phyloP scores from a whole-genome alignment of 2,113 vertebrate genomes.

The Zosterops lateralis region DNA sequence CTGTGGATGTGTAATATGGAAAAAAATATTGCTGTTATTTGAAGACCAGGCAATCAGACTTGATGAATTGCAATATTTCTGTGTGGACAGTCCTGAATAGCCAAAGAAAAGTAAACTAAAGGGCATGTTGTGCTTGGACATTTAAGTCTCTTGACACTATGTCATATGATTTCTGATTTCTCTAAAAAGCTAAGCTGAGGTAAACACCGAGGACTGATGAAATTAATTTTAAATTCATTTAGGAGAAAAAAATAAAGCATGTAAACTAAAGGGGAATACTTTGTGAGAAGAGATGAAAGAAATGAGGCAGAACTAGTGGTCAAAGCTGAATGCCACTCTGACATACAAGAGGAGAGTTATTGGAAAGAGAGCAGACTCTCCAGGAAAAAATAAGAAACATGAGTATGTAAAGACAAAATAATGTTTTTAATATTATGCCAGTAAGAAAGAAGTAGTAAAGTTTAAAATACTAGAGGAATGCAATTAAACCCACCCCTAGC shows the following conservation, averaged over 20 bases:
- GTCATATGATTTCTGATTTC: not conserved
- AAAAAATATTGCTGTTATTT: slow-evolving; percentile 6
- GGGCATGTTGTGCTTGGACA: slow-evolving; percentile 6
- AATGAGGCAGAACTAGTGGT: not conserved
- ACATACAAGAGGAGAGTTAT: not conserved
- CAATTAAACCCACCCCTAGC: not conserved
- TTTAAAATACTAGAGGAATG: not conserved
- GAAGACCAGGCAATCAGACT: not conserved
- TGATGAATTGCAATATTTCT: slow-evolving; percentile 42
- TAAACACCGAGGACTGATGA: not conserved
- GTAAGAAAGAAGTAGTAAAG: not conserved
- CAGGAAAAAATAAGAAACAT: not conserved
- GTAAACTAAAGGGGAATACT: not conserved
- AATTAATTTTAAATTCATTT: slow-evolving; percentile 20
- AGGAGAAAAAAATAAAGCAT: not conserved
- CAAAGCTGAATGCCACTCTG: not conserved
- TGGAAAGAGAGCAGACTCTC: not conserved
- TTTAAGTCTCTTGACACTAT: slow-evolving; percentile 9
- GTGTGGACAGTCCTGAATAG: slow-evolving; percentile 15
- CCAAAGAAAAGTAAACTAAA: slow-evolving; percentile 32
- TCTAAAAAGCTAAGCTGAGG: not conserved
- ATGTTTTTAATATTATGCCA: not conserved
- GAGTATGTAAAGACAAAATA: not conserved
- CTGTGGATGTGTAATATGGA: not conserved
- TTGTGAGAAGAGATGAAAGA: not conserved